Evolutionary conservation across 2,113 vertebrate species (phyloP).

Genomic region (Chloropsis cyanopogon): DNA sequence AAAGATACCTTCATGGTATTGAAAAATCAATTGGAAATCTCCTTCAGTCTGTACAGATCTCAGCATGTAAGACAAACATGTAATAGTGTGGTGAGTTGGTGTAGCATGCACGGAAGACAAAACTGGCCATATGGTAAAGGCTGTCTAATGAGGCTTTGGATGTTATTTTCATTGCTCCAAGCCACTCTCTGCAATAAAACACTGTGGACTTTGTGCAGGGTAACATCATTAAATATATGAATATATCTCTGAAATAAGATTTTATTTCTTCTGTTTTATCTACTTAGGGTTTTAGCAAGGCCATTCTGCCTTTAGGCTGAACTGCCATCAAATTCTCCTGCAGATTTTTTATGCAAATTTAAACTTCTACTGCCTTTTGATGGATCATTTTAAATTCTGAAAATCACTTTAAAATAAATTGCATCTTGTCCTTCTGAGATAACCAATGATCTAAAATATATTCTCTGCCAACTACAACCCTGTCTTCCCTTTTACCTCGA

Average conservation of each 20-base stretch:
- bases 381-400: not conserved
- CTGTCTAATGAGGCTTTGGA: slow-evolving; percentile 34
- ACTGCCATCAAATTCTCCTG: not conserved
- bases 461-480: not conserved
- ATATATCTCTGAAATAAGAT: not conserved
- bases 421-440: not conserved
- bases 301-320: slow-evolving; percentile 9
- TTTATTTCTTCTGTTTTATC: not conserved
- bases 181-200: slow-evolving; percentile 34
- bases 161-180: slow-evolving; percentile 46
- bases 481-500: not conserved
- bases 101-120: not conserved
- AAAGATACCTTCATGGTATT: not conserved
- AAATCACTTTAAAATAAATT: not conserved
- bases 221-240: slow-evolving; percentile 14
- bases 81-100: not conserved
- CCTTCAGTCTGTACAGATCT: not conserved
- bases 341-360: slow-evolving; percentile 3
- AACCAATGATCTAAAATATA: not conserved
- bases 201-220: slow-evolving; percentile 25
- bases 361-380: not conserved
- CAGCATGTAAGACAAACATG: not conserved
- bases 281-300: not conserved
- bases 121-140: not conserved
- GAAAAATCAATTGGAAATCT: slow-evolving; percentile 11